These are phyloP conservation scores for Dolichoris vasculosae DNA, from an alignment of 1,140 invertebrate genomes.

Conservation along the genomic window DNA sequence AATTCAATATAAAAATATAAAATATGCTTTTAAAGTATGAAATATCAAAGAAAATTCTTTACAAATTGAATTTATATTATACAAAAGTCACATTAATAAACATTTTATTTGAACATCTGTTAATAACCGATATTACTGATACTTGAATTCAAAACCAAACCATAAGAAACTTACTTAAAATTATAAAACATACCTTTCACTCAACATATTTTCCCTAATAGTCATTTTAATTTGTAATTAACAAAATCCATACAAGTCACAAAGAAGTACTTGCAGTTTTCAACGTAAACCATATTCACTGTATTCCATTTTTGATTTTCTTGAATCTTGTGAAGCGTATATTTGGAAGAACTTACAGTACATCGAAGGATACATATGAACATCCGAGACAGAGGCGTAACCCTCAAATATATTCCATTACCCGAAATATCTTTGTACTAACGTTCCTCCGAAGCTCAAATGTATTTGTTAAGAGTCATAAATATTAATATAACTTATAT, in stretches of 20 bases:
- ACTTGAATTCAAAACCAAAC: too few species aligned
- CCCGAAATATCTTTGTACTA: not conserved
- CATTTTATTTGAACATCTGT: too few species aligned
- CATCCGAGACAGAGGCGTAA: not conserved
- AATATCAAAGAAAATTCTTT: too few species aligned
- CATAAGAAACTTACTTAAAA: too few species aligned
- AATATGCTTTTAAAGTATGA: too few species aligned
- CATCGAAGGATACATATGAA: not conserved
- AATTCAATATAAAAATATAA: too few species aligned
- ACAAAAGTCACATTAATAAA: too few species aligned
- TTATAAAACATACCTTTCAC: too few species aligned
- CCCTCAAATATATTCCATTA: constrained; percentile 9
- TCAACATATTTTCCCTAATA: not conserved
- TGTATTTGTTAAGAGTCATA: constrained; percentile 23
- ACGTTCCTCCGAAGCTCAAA: not conserved
- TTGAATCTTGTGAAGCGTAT: not conserved
- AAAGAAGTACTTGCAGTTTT: not conserved
- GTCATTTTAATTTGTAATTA: not conserved
- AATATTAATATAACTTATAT: constrained; percentile 46
- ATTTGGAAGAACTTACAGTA: not conserved
- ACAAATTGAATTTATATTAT: too few species aligned
- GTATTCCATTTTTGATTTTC: not conserved
- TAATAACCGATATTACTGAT: too few species aligned
- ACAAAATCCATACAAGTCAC: not conserved
- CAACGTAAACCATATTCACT: not conserved